phyloP scores from a whole-genome alignment of 2,797 vertebrate genomes.

The Aeoliscus strigatus region DNA sequence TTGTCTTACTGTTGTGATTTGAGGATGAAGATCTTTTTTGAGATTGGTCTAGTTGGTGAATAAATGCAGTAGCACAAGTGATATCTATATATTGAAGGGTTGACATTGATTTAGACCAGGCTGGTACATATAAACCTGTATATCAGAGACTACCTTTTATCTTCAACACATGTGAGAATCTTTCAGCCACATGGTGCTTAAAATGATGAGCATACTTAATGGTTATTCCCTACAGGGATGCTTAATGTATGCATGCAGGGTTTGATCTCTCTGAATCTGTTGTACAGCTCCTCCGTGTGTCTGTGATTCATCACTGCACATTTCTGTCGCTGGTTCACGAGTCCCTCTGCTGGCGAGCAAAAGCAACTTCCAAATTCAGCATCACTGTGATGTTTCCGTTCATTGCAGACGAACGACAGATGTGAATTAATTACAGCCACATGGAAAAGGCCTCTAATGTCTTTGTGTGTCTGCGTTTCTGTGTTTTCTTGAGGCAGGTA shows the following conservation, averaged over 20 bases:
- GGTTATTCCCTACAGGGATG: no score
- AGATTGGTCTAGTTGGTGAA: no score
- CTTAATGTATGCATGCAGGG: neutral
- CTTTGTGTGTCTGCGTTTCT: constrained; percentile 17
- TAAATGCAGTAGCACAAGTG: no score
- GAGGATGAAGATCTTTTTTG: no score
- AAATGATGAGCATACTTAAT: no score
- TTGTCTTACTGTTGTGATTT: no score
- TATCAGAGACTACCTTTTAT: no score
- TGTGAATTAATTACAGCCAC: constrained; percentile 24
- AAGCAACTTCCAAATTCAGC: constrained; percentile 14
- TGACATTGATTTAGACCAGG: no score
- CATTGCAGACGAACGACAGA: constrained; percentile 8
- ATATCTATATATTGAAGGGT: no score
- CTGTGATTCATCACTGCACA: constrained; percentile 31
- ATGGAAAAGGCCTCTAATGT: constrained; percentile 13
- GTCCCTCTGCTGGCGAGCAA: constrained; percentile 43
- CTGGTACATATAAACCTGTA: no score
- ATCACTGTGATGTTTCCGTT: neutral
- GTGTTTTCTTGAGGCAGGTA: constrained; percentile 22
- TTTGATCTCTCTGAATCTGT: constrained; percentile 13
- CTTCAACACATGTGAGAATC: no score
- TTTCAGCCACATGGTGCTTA: no score
- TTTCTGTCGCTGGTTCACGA: constrained; percentile 6
- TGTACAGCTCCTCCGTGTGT: constrained; percentile 55